Conservation (phyloP, 2,888 invertebrate species). For the Nomada lathburiana region DNA sequence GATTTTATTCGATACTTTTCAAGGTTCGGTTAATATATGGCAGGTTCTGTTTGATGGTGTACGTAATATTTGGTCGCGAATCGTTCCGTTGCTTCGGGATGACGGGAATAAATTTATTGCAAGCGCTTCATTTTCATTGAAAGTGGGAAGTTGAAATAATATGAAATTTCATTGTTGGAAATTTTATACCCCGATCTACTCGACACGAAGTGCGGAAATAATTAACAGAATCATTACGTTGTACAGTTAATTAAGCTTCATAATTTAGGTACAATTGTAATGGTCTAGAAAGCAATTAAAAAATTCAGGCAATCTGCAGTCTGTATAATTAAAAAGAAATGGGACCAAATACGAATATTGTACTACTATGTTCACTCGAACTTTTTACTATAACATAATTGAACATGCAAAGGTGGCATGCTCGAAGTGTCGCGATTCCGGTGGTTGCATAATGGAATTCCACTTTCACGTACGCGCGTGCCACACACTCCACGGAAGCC, state of each 20-base stretch:
- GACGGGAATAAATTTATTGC: too few species aligned
- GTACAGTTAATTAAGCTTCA: neutral
- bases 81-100: too few species aligned
- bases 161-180: too few species aligned
- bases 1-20: too few species aligned
- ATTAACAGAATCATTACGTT: neutral
- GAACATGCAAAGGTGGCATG: constrained; percentile 47
- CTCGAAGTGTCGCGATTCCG: constrained; percentile 58
- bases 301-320: too few species aligned
- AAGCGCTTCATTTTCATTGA: too few species aligned
- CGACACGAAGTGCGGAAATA: neutral
- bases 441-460: constrained; percentile 57
- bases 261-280: too few species aligned
- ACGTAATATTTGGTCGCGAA: too few species aligned
- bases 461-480: constrained; percentile 37
- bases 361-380: too few species aligned
- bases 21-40: too few species aligned
- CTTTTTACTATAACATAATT: neutral
- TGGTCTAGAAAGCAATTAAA: neutral
- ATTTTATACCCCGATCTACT: neutral
- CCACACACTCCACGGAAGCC: constrained; percentile 46
- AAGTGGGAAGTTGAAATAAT: too few species aligned
- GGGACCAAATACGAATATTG: neutral
- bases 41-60: too few species aligned
- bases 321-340: neutral